These are phyloP conservation scores for Tachina grossa DNA, from an alignment of 2,888 invertebrate genomes.

Conservation along the genomic window DNA sequence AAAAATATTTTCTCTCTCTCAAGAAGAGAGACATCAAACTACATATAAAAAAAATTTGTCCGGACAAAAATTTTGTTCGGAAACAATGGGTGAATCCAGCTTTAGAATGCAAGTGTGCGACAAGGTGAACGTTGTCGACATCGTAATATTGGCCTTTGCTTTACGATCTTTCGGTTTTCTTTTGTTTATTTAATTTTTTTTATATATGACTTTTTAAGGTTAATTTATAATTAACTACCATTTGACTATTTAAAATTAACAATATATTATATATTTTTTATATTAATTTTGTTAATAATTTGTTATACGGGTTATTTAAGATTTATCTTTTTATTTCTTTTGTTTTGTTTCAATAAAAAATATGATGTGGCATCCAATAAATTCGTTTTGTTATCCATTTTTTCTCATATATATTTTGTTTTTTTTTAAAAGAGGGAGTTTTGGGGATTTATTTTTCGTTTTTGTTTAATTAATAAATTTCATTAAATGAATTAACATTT, in stretches of 20 bases:
- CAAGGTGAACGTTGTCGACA: no score
- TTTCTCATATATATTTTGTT: constrained; percentile 67
- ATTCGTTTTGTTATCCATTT: constrained; percentile 81
- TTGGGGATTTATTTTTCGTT: constrained; percentile 57
- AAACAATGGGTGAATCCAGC: no score
- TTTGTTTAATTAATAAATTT: constrained; percentile 70
- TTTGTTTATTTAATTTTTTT: constrained; percentile 43
- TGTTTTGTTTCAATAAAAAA: constrained; percentile 69
- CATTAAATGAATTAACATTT: constrained; percentile 68
- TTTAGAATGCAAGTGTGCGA: no score
- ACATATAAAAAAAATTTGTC: no score
- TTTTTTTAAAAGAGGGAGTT: constrained; percentile 49
- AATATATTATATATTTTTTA: constrained; percentile 52
- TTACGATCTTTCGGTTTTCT: constrained; percentile 21
- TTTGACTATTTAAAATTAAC: constrained; percentile 70
- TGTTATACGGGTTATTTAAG: constrained; percentile 52
- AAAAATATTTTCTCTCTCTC: no score
- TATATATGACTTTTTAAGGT: constrained; percentile 50
- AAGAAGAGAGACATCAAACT: no score
- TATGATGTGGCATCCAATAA: constrained; percentile 83
- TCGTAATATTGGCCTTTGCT: no score
- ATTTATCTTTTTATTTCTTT: constrained; percentile 64
- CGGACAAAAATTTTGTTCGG: no score
- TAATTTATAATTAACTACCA: constrained; percentile 70
- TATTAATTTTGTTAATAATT: constrained; percentile 58